These are phyloP conservation scores for Gymnoscopelus microlampas DNA, from an alignment of 2,797 vertebrate genomes.

Conservation along the genomic window DNA sequence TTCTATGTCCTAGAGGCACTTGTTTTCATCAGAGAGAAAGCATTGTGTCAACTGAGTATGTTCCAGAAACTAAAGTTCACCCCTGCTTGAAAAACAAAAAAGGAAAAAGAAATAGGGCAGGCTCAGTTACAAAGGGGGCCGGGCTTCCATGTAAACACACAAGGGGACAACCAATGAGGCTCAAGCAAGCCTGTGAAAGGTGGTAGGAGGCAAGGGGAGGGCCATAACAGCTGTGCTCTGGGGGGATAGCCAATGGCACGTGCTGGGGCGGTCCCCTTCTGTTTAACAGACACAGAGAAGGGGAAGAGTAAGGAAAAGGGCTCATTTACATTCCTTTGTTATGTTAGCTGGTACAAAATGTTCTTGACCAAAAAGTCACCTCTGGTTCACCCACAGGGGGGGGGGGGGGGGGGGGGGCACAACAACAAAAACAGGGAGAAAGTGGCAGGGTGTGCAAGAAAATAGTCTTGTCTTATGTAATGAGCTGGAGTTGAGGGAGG, in stretches of 20 bases:
- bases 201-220: conserved; percentile 36
- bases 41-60: conserved; percentile 9
- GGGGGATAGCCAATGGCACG: conserved; percentile 41
- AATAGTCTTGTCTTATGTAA: conserved; percentile 62
- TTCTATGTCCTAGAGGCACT: not conserved
- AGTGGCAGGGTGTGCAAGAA: conserved; percentile 8
- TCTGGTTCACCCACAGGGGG: conserved; percentile 31
- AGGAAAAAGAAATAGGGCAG: conserved; percentile 25
- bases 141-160: conserved; percentile 74
- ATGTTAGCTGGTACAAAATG: conserved; percentile 69
- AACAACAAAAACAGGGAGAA: conserved; percentile 12
- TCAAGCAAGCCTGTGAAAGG: conserved; percentile 6
- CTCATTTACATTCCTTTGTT: conserved; percentile 72
- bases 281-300: conserved; percentile 33
- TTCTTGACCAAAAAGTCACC: conserved; percentile 54
- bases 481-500: conserved; percentile 49
- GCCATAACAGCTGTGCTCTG: conserved; percentile 24
- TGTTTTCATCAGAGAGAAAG: conserved; percentile 22
- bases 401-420: not conserved
- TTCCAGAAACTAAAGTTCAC: conserved; percentile 39
- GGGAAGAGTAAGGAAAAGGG: conserved; percentile 37
- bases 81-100: conserved; percentile 15
- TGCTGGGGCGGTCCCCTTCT: conserved; percentile 27
- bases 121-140: conserved; percentile 46
- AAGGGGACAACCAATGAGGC: conserved; percentile 61